Percentiles rank a stretch among this genome's conserved stretches.
These are phyloP conservation scores for Oxygymnocypris stewartii DNA, from an alignment of 2,113 vertebrate species.

Conservation along the genomic window DNA sequence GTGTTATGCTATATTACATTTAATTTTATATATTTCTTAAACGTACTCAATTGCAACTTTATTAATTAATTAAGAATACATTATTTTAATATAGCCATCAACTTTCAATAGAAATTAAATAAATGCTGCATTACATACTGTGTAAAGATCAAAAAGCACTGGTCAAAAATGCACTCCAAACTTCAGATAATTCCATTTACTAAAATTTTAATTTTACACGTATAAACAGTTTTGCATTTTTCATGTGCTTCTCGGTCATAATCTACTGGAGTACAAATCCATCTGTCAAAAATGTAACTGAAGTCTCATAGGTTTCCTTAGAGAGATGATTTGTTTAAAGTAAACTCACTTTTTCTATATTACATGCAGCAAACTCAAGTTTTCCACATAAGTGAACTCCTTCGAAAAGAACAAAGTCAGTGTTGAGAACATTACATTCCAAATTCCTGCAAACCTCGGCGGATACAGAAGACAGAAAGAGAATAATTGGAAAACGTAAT, in stretches of 20 bases:
- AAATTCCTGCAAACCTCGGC: constrained; percentile 28
- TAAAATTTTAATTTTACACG: no score
- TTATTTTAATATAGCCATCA: background rate
- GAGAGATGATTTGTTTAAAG: constrained; percentile 13
- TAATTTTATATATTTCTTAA: background rate
- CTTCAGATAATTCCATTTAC: background rate
- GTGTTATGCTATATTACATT: background rate
- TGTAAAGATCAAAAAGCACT: background rate
- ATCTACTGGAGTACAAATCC: constrained; percentile 5
- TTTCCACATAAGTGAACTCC: background rate
- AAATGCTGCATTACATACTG: background rate
- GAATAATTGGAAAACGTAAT: constrained; percentile 40
- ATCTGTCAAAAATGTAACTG: background rate
- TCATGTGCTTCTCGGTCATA: background rate
- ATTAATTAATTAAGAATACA: background rate
- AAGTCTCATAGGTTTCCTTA: background rate
- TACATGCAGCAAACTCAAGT: background rate
- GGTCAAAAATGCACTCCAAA: background rate
- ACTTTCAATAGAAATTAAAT: background rate
- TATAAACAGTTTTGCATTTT: background rate
- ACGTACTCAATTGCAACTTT: background rate
- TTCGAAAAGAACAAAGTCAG: constrained; percentile 20
- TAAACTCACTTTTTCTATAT: constrained; percentile 19
- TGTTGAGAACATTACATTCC: constrained; percentile 34
- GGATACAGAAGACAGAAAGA: constrained; percentile 25